Evolutionary conservation across 1,140 invertebrate species (phyloP).

Genomic region (Mactra quadrangularis): DNA sequence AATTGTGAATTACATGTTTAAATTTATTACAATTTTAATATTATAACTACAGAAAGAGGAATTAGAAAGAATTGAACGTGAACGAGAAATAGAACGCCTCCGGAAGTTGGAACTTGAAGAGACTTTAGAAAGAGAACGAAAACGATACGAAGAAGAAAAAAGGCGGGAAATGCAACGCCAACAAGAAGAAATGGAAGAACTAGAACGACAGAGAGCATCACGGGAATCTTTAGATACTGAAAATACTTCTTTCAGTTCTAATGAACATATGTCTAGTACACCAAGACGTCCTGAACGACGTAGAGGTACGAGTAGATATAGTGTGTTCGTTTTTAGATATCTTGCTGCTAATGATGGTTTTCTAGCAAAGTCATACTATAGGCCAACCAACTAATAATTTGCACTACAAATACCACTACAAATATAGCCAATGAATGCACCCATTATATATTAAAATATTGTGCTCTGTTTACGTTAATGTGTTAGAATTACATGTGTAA

Average conservation of each 20-base stretch:
- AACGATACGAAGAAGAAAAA: conserved; percentile 26
- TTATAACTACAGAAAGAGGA: conserved; percentile 47
- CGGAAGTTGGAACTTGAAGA: conserved; percentile 39
- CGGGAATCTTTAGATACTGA: conserved; percentile 57
- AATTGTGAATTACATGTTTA: too few species aligned
- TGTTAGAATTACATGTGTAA: too few species aligned
- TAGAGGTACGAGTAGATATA: too few species aligned
- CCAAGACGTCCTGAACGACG: conserved; percentile 41
- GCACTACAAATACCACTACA: too few species aligned
- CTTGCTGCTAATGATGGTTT: too few species aligned
- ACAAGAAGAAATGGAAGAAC: conserved; percentile 52
- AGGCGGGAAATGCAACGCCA: conserved; percentile 20
- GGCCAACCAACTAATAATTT: too few species aligned
- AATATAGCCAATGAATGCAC: too few species aligned
- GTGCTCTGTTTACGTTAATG: too few species aligned
- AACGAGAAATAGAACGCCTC: conserved; percentile 22
- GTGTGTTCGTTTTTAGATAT: too few species aligned
- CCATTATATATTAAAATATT: too few species aligned
- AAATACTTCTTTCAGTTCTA: conserved; percentile 19
- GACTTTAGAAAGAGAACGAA: conserved; percentile 19
- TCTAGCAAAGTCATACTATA: too few species aligned
- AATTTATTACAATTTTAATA: too few species aligned
- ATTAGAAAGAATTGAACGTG: conserved; percentile 38
- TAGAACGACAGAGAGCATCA: conserved; percentile 54
- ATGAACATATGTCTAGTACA: conserved; percentile 47